Conservation (phyloP, 2,888 invertebrate genomes). For the Trilocha varians region DNA sequence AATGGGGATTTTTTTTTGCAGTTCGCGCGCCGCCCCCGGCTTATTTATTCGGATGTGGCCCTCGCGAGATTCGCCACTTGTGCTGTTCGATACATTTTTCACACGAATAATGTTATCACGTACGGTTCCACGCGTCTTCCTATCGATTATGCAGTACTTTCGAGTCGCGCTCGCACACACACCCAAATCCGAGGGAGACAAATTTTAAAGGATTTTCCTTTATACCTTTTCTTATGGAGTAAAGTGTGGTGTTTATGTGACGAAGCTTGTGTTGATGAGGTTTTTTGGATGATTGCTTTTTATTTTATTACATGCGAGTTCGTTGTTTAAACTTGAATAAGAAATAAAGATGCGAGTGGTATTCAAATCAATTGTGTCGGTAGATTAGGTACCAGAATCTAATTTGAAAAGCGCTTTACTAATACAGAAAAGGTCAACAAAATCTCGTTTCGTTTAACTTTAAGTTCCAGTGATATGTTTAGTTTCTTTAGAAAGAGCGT, state of each 20-base stretch:
- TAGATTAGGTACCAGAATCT: no score
- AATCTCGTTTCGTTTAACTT: no score
- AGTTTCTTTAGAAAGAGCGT: background rate
- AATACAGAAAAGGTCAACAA: no score
- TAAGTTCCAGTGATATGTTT: background rate
- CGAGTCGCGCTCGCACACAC: background rate
- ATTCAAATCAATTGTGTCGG: no score
- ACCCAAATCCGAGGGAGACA: background rate
- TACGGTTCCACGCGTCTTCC: slow-evolving; percentile 11
- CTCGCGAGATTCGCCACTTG: slow-evolving; percentile 51
- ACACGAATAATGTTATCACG: slow-evolving; percentile 59
- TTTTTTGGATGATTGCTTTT: no score
- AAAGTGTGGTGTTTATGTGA: background rate
- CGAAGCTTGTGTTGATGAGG: no score
- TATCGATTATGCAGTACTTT: slow-evolving; percentile 9
- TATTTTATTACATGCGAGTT: no score
- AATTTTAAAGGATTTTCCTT: background rate
- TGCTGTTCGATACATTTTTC: slow-evolving; percentile 58
- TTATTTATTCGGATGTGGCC: slow-evolving; percentile 50
- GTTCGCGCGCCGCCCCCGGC: slow-evolving; percentile 35
- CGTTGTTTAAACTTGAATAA: no score
- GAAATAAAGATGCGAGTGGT: no score
- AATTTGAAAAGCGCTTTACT: no score
- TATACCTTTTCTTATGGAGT: background rate
- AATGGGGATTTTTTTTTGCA: slow-evolving; percentile 46